Base-by-base conservation (phyloP, 2,113 vertebrate genomes). In the Pelvicachromis taeniatus region DNA sequence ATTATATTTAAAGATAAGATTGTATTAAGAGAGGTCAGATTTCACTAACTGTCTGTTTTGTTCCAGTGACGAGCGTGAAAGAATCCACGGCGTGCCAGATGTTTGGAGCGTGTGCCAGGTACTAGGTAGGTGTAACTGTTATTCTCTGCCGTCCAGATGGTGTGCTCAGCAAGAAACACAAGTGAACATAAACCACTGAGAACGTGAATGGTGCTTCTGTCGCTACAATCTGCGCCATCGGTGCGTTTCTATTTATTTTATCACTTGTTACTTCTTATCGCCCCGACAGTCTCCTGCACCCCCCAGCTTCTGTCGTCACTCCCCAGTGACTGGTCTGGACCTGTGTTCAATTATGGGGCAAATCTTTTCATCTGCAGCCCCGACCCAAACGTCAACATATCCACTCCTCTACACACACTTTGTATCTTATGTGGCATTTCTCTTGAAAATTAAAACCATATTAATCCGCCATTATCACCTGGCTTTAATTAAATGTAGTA, bases 41-140 rank as follows among this genome's bases (percentile, higher is more conserved):
- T 31, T 31, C 59, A 7, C 19, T 38, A 19, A 63, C 17, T 35
- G 0, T 19, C 40, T 12, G 23, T 29, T 26, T 48, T 48, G 40
- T 73, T 73, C 38, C 0, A 48, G 0, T 19, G 16, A 48, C 7
- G 23, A 29, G 0, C 5, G 0, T 48, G 0, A 73, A 48, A 19
- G 65, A 26, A 17, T 48, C 68, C 68, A 48, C 14, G 29, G 23
- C 2, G 0, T 12, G 23, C 42, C 68, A 50, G 26, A 48, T 31
- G 68, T 48, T 48, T 29, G 16, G 6, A 19, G 19, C 19, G 42
- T 50, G 29, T 2, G 14, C 9, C 40, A 1, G 68, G 2, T 1
- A 11, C 42, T 50, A 23, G 16, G 2, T 26, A 75, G 68, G 68
- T n/a, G 26, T 19, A 50, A 19, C 42, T 75, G 68, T 7, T 50